phyloP scores from a whole-genome alignment of 2,113 vertebrate species.

The Aldabrachelys gigantea region DNA sequence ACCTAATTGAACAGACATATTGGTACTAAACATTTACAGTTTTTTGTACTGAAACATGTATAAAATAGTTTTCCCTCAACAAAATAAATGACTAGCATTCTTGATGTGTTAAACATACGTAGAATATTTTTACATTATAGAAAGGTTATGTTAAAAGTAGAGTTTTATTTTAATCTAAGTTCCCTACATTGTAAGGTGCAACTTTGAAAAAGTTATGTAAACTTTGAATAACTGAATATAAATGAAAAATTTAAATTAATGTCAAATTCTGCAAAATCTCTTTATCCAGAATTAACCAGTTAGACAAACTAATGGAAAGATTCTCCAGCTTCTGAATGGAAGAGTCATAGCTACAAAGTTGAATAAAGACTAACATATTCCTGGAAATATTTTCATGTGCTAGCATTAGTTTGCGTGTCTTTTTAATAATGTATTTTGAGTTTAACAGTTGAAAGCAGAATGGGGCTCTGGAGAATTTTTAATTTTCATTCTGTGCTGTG shows the following conservation, averaged over 20 bases:
- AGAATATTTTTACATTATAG: constrained; percentile 77
- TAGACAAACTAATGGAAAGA: constrained; percentile 44
- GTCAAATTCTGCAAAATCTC: constrained; percentile 54
- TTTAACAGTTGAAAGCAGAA: constrained; percentile 55
- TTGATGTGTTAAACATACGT: constrained; percentile 59
- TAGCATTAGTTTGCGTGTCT: constrained; percentile 72
- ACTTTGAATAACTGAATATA: constrained; percentile 52
- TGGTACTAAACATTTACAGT: background rate
- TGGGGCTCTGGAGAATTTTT: constrained; percentile 21
- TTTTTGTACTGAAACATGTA: constrained; percentile 20
- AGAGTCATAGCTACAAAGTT: constrained; percentile 52
- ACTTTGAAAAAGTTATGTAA: constrained; percentile 61
- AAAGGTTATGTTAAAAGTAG: constrained; percentile 68
- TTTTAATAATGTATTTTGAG: constrained; percentile 41
- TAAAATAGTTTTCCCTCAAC: constrained; percentile 42
- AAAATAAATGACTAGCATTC: constrained; percentile 52
- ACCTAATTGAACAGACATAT: constrained; percentile 18
- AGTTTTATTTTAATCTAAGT: constrained; percentile 74
- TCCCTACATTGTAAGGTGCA: constrained; percentile 63
- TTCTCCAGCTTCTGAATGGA: constrained; percentile 54
- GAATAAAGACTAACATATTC: constrained; percentile 69
- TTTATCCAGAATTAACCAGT: constrained; percentile 43
- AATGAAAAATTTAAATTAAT: constrained; percentile 56
- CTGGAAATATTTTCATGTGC: constrained; percentile 61
- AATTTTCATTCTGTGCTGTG: constrained; percentile 60